Base-by-base conservation (phyloP, 2,888 invertebrate genomes). In the Cybosia mesomella region DNA sequence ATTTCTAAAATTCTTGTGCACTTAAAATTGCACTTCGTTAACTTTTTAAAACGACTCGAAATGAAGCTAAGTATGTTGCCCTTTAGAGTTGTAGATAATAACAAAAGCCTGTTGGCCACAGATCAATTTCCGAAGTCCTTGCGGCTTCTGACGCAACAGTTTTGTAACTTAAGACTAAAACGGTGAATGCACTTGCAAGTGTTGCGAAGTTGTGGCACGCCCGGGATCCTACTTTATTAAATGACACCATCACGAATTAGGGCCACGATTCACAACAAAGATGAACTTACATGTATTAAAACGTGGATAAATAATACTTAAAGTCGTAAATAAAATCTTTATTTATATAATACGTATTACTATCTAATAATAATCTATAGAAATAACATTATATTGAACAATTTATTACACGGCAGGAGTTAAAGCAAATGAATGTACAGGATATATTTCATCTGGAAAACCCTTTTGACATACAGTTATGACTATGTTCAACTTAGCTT, bases 401-500 rank as follows among this genome's bases (percentile, higher is more conserved):
- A 18, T 55, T 22, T 55, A 28, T 39, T 24, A 34, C 55, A 11
- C 64, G 3, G 15, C 83, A 24, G 97, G 96, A 82, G 91, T 95
- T 72, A 98, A 93, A 15, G 98, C 98, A 94, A 98, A 97, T 96
- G 98, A 98, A 85, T 97, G 96, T 10, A 99, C 98, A 59, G 97
- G 96, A 92, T 97, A 99, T 62, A 99, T 94, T 4, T 97, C 98
- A 84, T 96, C 96, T 0, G 99, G 99, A 85, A 99, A 98, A 85
- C 97, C 97, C 66, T 96, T 90, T 95, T 98, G 99, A 79, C 96
- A 96, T 55, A 96, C 94, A 78, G 96, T 96, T 84, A 96, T 95
- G 0, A 97, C 87, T 66, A 98, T 95, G 67, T 95, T 93, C 64
- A 98, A 95, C 55, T 97, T 96, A 13, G 98, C 96, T 85, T 96